Base-by-base conservation (phyloP, 2,888 invertebrate genomes). In the Pristionchus exspectatus region DNA sequence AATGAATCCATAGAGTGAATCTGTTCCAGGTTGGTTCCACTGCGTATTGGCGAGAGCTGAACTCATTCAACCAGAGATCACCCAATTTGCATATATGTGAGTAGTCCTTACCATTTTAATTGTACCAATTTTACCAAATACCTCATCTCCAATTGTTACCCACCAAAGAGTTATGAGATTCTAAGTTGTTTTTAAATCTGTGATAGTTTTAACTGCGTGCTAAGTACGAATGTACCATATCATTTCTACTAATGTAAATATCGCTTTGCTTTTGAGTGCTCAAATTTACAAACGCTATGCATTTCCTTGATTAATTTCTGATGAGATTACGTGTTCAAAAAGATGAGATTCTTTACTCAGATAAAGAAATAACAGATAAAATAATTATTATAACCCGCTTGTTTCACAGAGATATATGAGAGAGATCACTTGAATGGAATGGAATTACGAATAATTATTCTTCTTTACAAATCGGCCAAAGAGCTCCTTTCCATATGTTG, bases 31-130 rank as follows among this genome's bases (percentile, higher is more conserved):
- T 59, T 89, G 92, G 54, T 94, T 94, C 90, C 90, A 92, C 87
- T 93, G 94, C 5, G 92, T 93, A 56, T 90, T 94, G 59, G 94
- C 94, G n/a, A 88, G 92, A 83, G 94, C 94, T 7, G 94, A 94
- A 69, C 87, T 92, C 12, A 74, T 94, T 14, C 86, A 92, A 66
- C 93, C 93, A 16, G 92, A 93, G 50, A 92, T 94, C 77, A 91
- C 93, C 3, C 93, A 94, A 66, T 94, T 94, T 90, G 91, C 93
- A 33, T 92, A 92, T 59, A 88, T 88, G 88, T 88, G 50, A 87
- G 66, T 66, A 38, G 9, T 38, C 21, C 66, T 59, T 5, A 27
- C 21, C 24, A 50, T 33, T 21, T 77, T 24, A 33, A 21, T 27
- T 83, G 21, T 14, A 16, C 27, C 44, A 50, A 56, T 83, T 30